Evolutionary conservation across 2,797 vertebrate species (phyloP).

Genomic region (Myotis myotis): DNA sequence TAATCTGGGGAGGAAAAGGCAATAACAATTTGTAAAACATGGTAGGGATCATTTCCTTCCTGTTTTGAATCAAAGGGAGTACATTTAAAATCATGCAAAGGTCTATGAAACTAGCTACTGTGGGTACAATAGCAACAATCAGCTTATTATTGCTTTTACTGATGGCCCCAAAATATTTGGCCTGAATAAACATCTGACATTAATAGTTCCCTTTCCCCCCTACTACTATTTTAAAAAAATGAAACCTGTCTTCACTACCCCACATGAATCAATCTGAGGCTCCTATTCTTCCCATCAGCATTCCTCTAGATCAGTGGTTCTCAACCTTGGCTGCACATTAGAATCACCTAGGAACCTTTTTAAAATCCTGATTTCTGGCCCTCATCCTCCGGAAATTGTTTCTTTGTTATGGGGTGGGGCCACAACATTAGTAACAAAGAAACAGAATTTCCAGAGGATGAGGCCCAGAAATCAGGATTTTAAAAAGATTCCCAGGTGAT

Average conservation of each 20-base stretch:
- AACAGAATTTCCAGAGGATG: no score
- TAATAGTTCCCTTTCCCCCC: background rate
- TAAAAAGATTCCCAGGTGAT: no score
- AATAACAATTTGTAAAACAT: background rate
- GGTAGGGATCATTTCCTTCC: background rate
- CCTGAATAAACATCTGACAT: background rate
- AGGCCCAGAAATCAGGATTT: no score
- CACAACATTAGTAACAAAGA: no score
- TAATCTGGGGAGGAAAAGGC: background rate
- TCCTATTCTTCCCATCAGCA: background rate
- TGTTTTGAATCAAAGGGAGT: background rate
- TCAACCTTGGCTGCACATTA: no score
- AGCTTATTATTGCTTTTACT: background rate
- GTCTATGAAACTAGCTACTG: background rate
- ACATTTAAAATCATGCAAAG: background rate
- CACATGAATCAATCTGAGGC: background rate
- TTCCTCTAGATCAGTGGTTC: background rate
- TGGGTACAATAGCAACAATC: background rate
- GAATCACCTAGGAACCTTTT: no score
- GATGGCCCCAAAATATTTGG: background rate
- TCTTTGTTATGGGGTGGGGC: no score
- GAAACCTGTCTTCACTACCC: accelerated
- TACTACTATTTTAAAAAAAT: background rate
- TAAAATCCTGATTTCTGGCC: no score
- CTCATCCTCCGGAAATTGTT: no score